Base-by-base conservation (phyloP, 1,140 invertebrate genomes). In the Cyclargus thomasi region DNA sequence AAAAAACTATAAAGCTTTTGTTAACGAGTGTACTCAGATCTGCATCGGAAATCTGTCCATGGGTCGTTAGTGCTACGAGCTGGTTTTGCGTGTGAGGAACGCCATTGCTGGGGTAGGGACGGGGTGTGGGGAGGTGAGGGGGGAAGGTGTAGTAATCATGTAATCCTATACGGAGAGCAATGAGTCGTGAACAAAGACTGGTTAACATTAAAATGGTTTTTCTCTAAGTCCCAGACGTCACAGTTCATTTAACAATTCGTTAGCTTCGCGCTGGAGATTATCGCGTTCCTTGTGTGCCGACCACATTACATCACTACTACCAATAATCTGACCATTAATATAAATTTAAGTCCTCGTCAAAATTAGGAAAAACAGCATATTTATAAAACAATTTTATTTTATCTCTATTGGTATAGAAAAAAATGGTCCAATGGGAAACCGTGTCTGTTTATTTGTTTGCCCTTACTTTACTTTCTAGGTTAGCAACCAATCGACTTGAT, bases 181-280 rank as follows among this genome's bases (percentile, higher is more conserved):
- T 71, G 68, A 71, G 63, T 68, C 72, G 68, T 76, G 74, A 71
- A 76, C 72, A 57, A 67, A 72, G 73, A 64, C 69, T 65, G 69
- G 65, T 74, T 71, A 68, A 71, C 72, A 74, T 71, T 59, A 47
- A 65, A 68, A 74, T 69, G 70, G 65, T 69, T 74, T 71, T 71
- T 70, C 65, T 69, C 53, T 64, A 65, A 47, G 36, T 63, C 53
- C 39, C 65, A 68, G 65, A 68, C 69, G 66, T 64, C 69, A 47
- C 68, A 69, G 68, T 65, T 64, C 67, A 67, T 69, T 69, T 23
- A 74, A 67, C 69, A 67, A 69, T 71, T 71, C 67, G 64, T 72
- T 62, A 36, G 20, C 23, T 35, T 17, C 53, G 36, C 55, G 36
- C 65, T 66, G 18, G 53, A 65, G 65, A 20, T 59, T 59, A 59